Evolutionary conservation across 2,797 vertebrate genomes (phyloP), one percentile per base, ranked within the genome.

Genomic region (Sebastes kiyomatsui): DNA sequence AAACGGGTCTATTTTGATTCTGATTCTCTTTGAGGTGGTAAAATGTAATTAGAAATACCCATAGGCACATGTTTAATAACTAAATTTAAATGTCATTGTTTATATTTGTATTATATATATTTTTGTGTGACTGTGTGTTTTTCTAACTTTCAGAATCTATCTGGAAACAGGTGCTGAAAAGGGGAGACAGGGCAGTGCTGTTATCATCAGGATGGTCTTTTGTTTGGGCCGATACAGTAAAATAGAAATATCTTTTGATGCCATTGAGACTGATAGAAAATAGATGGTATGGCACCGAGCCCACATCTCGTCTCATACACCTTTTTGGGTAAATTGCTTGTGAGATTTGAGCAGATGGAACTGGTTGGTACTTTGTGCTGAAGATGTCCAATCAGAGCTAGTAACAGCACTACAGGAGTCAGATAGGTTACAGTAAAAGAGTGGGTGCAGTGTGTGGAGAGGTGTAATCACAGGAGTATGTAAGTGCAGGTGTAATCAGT

Each of bases 261-360:
- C 84, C 59, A 13, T 56, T 73, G 60, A 28, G 69, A 25, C n/a
- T 28, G 77, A 85, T 62, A 12, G 62, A 79, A 87, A 80, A 84
- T 79, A 25, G 76, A 81, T 18, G 18, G 11, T 30, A 61, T 56
- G 84, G 67, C 25, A 77, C 32, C 2, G 18, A 55, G 54, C 68
- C 38, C 74, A 72, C 59, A 76, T 55, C 82, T 82, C 61, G 67
- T 81, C 64, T 79, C 82, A 69, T 23, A 55, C 73, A 77, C 74
- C 16, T 61, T 82, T 82, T 72, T 27, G 68, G 12, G 49, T 54
- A 64, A 83, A 84, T 75, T 79, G 80, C 77, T 33, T 67, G 72
- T 74, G 77, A 83, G 83, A 87, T 86, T 76, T 67, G 33, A 84
- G 70, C 77, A 73, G 72, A 65, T 83, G 80, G 61, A 87, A 38